A percentile compares a stretch with the other conserved stretches of the same genome.
These are phyloP conservation scores for Uromys caudimaculatus DNA, from an alignment of 2,797 vertebrate species.

Conservation along the genomic window DNA sequence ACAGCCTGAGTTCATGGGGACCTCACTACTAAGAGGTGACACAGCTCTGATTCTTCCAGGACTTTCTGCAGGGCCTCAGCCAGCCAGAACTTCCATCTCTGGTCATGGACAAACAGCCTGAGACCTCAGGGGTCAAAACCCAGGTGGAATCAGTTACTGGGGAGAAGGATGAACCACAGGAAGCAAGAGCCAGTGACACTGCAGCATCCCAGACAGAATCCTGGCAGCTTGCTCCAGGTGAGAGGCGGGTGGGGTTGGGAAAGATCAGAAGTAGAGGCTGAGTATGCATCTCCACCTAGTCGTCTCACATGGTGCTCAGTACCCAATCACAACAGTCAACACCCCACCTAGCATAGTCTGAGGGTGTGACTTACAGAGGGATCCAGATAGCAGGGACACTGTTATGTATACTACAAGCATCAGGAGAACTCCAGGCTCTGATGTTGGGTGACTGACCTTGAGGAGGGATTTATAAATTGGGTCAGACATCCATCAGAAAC, in stretches of 20 bases:
- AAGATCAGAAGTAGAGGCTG: background rate
- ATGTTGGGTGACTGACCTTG: background rate
- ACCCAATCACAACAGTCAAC: background rate
- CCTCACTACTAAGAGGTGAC: background rate
- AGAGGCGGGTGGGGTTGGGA: background rate
- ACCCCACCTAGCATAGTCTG: no score
- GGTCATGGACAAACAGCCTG: background rate
- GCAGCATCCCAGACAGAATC: background rate
- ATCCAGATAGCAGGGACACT: background rate
- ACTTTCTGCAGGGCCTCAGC: conserved; percentile 89
- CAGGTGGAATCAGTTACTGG: background rate
- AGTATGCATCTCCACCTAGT: background rate
- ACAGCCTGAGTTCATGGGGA: background rate
- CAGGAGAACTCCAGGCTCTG: background rate
- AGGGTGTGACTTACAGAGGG: background rate
- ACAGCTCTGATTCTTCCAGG: conserved; percentile 84
- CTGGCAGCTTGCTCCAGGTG: conserved; percentile 41
- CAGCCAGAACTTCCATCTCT: conserved; percentile 83
- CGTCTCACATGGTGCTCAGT: background rate
- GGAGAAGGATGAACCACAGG: background rate
- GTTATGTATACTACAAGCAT: background rate
- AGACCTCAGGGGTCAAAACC: background rate
- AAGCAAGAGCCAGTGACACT: background rate
- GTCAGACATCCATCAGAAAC: background rate
- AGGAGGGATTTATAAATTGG: background rate